Conservation (phyloP, 2,888 invertebrate species). For the Stenolophus ochropezus region DNA sequence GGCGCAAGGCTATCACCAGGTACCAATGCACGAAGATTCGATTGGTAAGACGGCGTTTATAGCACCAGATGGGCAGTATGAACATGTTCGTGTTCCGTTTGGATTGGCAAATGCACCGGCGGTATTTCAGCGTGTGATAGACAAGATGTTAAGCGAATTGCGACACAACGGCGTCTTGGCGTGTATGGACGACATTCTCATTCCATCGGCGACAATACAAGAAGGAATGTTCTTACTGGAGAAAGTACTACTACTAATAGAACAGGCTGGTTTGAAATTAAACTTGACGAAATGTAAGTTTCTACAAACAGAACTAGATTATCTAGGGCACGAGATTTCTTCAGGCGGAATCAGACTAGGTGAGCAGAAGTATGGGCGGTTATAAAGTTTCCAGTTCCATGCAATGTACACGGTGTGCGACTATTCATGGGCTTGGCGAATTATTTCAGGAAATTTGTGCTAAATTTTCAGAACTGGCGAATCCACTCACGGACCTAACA, state of each 20-base stretch:
- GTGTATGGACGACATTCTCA: constrained; percentile 60
- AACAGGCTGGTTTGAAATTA: background rate
- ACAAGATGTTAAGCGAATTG: constrained; percentile 35
- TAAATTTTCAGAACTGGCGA: background rate
- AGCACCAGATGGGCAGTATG: too few species aligned
- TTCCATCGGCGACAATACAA: too few species aligned
- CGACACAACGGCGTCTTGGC: constrained; percentile 1
- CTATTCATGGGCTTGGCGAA: constrained; percentile 59
- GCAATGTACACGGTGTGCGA: constrained; percentile 64
- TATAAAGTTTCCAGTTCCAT: constrained; percentile 44
- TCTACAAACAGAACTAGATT: constrained; percentile 52
- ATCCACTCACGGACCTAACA: background rate
- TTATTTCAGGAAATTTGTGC: constrained; percentile 64
- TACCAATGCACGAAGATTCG: constrained; percentile 65
- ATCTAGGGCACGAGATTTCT: constrained; percentile 55
- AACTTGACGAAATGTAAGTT: background rate
- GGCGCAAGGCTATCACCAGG: constrained; percentile 65
- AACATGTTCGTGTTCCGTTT: constrained; percentile 68
- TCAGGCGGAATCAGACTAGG: constrained; percentile 63
- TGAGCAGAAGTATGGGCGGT: constrained; percentile 62
- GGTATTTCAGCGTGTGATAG: too few species aligned
- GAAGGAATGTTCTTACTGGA: background rate
- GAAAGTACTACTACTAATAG: background rate
- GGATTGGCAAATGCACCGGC: constrained; percentile 68
- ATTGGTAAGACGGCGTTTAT: constrained; percentile 66